Evolutionary conservation across 2,888 invertebrate genomes (phyloP), one percentile per base, ranked within the genome.

Genomic region (Graphium colonna): DNA sequence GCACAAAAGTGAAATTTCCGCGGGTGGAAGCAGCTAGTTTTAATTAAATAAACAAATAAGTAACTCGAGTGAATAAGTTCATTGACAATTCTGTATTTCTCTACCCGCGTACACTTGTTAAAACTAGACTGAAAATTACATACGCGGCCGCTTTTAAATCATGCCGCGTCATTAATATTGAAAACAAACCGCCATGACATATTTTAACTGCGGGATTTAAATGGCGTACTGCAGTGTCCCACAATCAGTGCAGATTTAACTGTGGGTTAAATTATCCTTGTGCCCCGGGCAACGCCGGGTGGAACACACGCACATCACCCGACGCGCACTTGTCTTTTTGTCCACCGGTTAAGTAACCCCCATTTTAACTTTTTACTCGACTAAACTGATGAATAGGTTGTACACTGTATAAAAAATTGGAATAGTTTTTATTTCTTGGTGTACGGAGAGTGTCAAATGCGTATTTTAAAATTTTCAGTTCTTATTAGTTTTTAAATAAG

Each of bases 221-320:
- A 80, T 81, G 80, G 76, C 62, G 71, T 68, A 68, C 67, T 62
- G 66, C 67, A 63, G 62, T 76, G 75, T 81, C 77, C 73, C 79
- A 57, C 78, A 85, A 85, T 86, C 84, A 83, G 75, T 73, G 77
- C 73, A 78, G 73, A 83, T 84, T 53, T 81, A 79, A 76, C 82
- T 73, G 76, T 69, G 51, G 51, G 49, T 21, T 76, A 78, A 79
- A 84, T 86, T 82, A 82, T 67, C 63, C 67, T 70, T 76, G 73
- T 74, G 77, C 83, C 76, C 67, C 69, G 51, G 40, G 50, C 36
- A 62, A 46, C 59, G 65, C 64, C 63, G 64, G 67, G 65, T 62
- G 62, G 64, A 63, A 60, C 51, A 56, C 54, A 44, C 47, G 52
- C 54, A 56, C 47, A 54, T 57, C 47, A 43, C 51, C 31, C 43